phyloP scores from a whole-genome alignment of 2,888 invertebrate species.

The Pachliopta kotzebuea region DNA sequence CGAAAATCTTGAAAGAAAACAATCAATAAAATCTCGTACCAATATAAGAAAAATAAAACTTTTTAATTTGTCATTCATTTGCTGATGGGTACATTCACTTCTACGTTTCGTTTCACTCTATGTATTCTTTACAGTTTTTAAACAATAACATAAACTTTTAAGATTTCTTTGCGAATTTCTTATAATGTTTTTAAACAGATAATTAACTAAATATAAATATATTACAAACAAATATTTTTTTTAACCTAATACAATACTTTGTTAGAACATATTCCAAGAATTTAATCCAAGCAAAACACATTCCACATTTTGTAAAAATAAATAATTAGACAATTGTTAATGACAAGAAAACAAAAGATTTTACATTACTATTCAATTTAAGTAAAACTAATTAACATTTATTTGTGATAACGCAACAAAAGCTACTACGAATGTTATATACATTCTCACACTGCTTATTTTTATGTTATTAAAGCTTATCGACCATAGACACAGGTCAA shows the following conservation, averaged over 20 bases:
- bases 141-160: background rate
- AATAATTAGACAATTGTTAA: background rate
- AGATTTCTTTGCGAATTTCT: background rate
- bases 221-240: too few relatives aligned
- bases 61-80: conserved; percentile 79
- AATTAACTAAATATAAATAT: too few relatives aligned
- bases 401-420: conserved; percentile 7
- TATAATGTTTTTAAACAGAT: background rate
- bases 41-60: conserved; percentile 81
- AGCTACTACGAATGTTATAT: conserved; percentile 3
- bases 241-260: background rate
- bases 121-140: conserved; percentile 41
- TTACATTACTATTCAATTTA: background rate
- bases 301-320: background rate
- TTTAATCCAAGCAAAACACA: background rate
- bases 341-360: background rate
- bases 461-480: conserved; percentile 15
- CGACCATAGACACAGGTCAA: conserved; percentile 24
- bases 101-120: conserved; percentile 66
- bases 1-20: conserved; percentile 81
- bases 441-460: background rate
- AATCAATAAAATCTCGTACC: conserved; percentile 82
- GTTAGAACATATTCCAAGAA: background rate
- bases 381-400: background rate
- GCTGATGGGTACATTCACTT: conserved; percentile 78